Percentiles rank a stretch among this genome's conserved stretches.
Conservation (phyloP, 2,888 invertebrate species). For the Colostygia pectinataria region DNA sequence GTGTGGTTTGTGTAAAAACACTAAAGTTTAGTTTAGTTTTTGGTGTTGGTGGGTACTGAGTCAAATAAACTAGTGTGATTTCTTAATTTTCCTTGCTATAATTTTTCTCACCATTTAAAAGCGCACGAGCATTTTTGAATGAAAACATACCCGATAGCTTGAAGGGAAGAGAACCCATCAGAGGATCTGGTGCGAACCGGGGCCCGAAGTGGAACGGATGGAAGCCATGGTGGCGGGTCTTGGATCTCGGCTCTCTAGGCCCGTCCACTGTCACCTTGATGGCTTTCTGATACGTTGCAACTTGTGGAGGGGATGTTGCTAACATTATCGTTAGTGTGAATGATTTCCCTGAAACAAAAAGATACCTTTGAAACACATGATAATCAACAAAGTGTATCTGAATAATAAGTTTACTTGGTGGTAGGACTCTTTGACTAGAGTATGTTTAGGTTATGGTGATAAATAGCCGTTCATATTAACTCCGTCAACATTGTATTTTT, state of each 20-base stretch:
- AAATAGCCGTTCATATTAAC: too few relatives aligned
- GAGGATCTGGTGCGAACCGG: conserved; percentile 91
- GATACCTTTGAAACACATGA: background rate
- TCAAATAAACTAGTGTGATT: too few relatives aligned
- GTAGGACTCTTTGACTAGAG: too few relatives aligned
- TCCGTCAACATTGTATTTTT: too few relatives aligned
- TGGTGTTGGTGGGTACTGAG: too few relatives aligned
- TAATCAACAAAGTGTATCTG: too few relatives aligned
- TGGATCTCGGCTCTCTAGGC: conserved; percentile 97
- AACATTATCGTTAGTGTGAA: conserved; percentile 98
- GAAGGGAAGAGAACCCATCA: conserved; percentile 90
- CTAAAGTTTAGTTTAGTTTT: too few relatives aligned
- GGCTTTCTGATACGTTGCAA: conserved; percentile 98
- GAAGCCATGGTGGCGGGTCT: conserved; percentile 94
- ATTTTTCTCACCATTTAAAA: too few relatives aligned
- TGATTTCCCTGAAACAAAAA: conserved; percentile 91
- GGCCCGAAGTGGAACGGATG: conserved; percentile 95
- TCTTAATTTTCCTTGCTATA: too few relatives aligned
- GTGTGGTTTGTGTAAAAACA: too few relatives aligned
- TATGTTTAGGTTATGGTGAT: too few relatives aligned
- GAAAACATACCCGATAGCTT: conserved; percentile 90
- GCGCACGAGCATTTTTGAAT: background rate
- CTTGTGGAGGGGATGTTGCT: conserved; percentile 96
- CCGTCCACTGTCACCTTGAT: conserved; percentile 99
- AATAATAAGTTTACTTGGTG: too few relatives aligned